A percentile compares a stretch with the other conserved stretches of the same genome.
Conservation (phyloP, 2,888 invertebrate species). For the Caenorhabditis macrosperma region DNA sequence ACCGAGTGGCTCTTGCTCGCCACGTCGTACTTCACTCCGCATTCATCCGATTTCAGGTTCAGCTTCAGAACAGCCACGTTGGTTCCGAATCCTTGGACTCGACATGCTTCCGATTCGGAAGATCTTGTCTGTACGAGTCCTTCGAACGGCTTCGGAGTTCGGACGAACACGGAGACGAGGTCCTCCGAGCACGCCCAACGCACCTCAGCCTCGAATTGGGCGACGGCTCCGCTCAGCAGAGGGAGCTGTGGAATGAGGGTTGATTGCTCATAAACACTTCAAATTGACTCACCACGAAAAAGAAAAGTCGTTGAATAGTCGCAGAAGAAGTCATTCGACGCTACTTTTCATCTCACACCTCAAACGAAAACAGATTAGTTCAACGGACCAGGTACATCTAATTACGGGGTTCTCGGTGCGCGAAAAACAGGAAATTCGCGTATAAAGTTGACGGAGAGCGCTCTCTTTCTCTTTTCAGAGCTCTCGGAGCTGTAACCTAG, state of each 20-base stretch:
- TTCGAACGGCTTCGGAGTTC: constrained; percentile 58
- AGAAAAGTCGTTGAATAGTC: constrained; percentile 33
- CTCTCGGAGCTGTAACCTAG: constrained; percentile 32
- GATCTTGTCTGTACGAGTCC: constrained; percentile 48
- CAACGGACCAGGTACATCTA: neutral
- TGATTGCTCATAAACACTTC: neutral
- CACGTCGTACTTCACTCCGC: constrained; percentile 53
- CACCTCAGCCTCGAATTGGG: constrained; percentile 48
- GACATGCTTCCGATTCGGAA: constrained; percentile 39
- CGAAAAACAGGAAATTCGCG: constrained; percentile 34
- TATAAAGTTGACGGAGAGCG: neutral
- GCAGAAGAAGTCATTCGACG: constrained; percentile 51
- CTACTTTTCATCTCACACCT: constrained; percentile 56
- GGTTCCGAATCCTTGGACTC: constrained; percentile 58
- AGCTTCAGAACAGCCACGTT: constrained; percentile 63
- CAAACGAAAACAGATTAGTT: constrained; percentile 4
- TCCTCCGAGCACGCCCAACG: constrained; percentile 60
- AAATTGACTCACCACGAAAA: constrained; percentile 21
- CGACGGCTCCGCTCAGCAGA: constrained; percentile 26
- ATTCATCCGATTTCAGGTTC: constrained; percentile 47
- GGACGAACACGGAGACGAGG: constrained; percentile 56
- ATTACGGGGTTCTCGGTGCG: neutral
- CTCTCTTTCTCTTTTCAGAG: neutral
- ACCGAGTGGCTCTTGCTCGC: constrained; percentile 35
- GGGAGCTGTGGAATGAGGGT: constrained; percentile 22